Conservation (phyloP, 2,113 vertebrate genomes). For the Acinonyx jubatus region DNA sequence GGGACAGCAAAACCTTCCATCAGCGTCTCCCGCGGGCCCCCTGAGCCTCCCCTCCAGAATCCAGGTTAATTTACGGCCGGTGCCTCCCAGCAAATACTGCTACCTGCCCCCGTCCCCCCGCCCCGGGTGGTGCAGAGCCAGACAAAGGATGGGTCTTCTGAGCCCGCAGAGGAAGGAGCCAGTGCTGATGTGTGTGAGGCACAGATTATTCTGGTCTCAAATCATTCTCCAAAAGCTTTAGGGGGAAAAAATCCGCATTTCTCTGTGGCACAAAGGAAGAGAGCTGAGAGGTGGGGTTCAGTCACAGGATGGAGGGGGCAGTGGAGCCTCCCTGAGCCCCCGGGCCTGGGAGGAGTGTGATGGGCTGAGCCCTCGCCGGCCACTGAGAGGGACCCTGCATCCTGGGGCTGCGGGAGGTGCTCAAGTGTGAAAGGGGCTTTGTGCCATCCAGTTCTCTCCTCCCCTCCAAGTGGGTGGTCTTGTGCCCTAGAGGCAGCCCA, state of each 20-base stretch:
- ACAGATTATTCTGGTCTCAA: constrained; percentile 25
- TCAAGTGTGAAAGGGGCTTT: not conserved
- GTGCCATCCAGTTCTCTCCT: not conserved
- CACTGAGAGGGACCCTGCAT: not conserved
- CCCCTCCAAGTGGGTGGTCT: rapidly evolving
- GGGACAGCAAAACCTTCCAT: not conserved
- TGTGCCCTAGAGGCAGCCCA: not conserved
- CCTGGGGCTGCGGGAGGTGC: not conserved
- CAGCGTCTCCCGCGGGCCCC: not conserved
- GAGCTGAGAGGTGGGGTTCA: not conserved
- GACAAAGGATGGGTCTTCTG: not conserved
- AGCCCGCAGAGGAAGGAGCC: not conserved
- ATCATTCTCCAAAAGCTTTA: not conserved
- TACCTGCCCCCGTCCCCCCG: not conserved
- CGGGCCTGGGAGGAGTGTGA: not conserved
- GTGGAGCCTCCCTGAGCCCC: not conserved
- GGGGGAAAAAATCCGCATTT: constrained; percentile 43
- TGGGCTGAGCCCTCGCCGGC: not conserved
- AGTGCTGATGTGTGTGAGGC: constrained; percentile 13
- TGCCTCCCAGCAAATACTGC: not conserved
- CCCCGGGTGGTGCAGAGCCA: not conserved
- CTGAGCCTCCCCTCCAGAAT: not conserved
- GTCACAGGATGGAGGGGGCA: not conserved
- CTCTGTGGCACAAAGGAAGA: not conserved
- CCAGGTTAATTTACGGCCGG: not conserved